Evolutionary conservation across 2,797 vertebrate species (phyloP).

Genomic region (Centropyge bicolor): DNA sequence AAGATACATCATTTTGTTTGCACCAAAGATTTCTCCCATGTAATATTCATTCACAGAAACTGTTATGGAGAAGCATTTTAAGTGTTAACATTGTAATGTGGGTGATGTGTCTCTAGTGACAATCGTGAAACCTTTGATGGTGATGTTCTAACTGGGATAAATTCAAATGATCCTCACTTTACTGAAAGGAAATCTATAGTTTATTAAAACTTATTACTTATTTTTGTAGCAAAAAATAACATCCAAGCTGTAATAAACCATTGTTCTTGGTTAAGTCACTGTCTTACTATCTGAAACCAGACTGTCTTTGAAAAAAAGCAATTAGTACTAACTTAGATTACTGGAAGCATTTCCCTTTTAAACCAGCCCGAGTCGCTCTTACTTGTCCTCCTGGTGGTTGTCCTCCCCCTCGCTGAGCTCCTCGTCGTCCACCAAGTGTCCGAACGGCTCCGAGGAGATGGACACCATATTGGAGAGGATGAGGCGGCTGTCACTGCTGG

Average conservation of each 20-base stretch:
- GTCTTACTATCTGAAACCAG: background rate
- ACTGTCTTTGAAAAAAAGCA: background rate
- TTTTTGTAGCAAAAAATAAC: background rate
- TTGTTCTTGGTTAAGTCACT: background rate
- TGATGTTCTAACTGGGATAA: no score
- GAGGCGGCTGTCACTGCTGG: constrained; percentile 98
- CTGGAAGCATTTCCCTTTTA: background rate
- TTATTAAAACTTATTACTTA: background rate
- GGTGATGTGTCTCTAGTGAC: no score
- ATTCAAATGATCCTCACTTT: no score
- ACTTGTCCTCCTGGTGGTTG: constrained; percentile 93
- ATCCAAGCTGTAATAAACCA: background rate
- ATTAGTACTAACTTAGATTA: background rate
- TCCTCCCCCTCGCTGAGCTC: constrained; percentile 96
- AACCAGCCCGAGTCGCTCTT: constrained; percentile 48
- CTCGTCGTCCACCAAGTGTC: constrained; percentile 96
- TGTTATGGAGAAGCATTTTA: no score
- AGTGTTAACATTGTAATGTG: no score
- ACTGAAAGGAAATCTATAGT: no score
- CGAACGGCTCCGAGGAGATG: constrained; percentile 98
- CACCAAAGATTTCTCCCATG: no score
- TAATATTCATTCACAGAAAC: no score
- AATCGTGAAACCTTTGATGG: no score
- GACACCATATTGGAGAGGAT: constrained; percentile 99
- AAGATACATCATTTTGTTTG: no score